These are phyloP conservation scores for Hippopotamyrus pictus DNA, from an alignment of 2,797 vertebrate genomes.

Conservation along the genomic window DNA sequence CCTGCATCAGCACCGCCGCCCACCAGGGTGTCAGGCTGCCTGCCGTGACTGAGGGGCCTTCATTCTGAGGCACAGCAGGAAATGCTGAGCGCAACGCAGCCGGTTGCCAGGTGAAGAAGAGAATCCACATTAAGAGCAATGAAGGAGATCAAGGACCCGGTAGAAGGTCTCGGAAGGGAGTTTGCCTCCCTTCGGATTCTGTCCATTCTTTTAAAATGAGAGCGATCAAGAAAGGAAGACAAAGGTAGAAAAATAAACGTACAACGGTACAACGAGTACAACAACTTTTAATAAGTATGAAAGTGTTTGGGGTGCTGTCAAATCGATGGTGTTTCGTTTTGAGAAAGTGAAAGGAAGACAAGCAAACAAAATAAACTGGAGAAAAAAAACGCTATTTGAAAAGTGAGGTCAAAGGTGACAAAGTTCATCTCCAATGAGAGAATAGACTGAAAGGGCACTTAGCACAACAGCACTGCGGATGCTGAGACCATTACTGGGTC, in stretches of 20 bases:
- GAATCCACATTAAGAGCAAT: background rate
- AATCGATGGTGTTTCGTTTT: background rate
- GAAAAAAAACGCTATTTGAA: background rate
- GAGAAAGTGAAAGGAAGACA: background rate
- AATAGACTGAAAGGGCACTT: background rate
- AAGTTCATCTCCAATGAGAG: background rate
- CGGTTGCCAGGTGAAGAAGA: background rate
- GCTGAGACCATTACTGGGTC: background rate
- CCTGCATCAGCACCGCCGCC: background rate
- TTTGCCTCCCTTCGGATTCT: background rate
- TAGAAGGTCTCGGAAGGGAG: background rate
- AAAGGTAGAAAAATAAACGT: background rate
- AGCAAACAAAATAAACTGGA: background rate
- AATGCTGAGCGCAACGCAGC: background rate
- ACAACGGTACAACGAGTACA: background rate
- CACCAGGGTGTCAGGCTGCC: background rate
- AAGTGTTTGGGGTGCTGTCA: background rate
- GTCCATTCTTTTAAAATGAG: background rate
- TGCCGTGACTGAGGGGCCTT: background rate
- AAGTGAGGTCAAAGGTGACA: background rate
- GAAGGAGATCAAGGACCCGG: background rate
- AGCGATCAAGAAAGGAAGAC: background rate
- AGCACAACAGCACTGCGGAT: background rate
- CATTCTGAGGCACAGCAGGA: background rate
- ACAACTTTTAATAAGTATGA: background rate